Percentiles rank a stretch among this genome's conserved stretches.
These are phyloP conservation scores for Aporrectodea caliginosa DNA, from an alignment of 1,140 invertebrate genomes.

Conservation along the genomic window DNA sequence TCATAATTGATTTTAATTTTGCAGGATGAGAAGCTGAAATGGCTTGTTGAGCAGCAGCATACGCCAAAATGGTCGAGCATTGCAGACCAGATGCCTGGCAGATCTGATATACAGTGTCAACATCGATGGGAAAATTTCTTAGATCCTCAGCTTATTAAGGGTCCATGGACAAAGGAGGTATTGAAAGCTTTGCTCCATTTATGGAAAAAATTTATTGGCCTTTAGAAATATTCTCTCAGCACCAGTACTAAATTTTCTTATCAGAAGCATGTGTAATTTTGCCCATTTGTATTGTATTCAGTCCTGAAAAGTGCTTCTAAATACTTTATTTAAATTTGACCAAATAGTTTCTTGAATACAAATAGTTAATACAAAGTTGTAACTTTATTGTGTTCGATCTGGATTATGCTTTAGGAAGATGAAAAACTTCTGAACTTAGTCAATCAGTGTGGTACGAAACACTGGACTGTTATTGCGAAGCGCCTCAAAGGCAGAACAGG, in stretches of 20 bases:
- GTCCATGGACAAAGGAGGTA: slow-evolving; percentile 96
- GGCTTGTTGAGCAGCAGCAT: not conserved
- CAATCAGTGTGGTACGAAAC: slow-evolving; percentile 86
- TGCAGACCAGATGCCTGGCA: slow-evolving; percentile 75
- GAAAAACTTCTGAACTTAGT: slow-evolving; percentile 91
- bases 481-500: slow-evolving; percentile 72
- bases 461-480: slow-evolving; percentile 93
- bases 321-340: too few relatives aligned
- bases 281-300: too few relatives aligned
- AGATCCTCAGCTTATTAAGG: slow-evolving; percentile 92
- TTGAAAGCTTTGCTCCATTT: too few relatives aligned
- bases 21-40: not conserved
- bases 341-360: too few relatives aligned
- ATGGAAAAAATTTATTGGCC: too few relatives aligned
- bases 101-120: slow-evolving; percentile 90
- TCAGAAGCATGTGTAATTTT: too few relatives aligned
- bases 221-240: too few relatives aligned
- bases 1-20: too few relatives aligned
- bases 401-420: slow-evolving; percentile 78
- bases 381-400: too few relatives aligned
- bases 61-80: slow-evolving; percentile 71
- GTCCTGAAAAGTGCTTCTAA: too few relatives aligned
- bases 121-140: slow-evolving; percentile 95
- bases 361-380: too few relatives aligned
- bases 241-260: too few relatives aligned